Evolutionary conservation across 37 sponge, comb jelly and placozoan genomes (phyloP).

Genomic region (Agelas oroides): DNA sequence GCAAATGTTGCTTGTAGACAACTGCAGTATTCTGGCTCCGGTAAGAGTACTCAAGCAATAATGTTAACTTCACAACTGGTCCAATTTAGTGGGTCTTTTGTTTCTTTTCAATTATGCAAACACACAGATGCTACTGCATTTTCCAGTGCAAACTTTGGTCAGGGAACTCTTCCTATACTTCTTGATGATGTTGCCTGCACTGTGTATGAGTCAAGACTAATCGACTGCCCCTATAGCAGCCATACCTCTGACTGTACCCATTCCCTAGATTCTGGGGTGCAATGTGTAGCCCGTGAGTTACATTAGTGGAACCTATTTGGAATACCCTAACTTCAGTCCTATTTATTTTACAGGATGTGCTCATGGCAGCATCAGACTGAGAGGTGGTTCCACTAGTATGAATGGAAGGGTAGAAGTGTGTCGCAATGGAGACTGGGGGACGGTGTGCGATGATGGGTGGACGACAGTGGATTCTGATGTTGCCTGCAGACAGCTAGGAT

Average conservation of each 20-base stretch:
- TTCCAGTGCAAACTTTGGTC: background rate
- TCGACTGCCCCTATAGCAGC: background rate
- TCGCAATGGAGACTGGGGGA: slow-evolving; percentile 11
- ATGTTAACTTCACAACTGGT: too few species aligned
- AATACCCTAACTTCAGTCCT: background rate
- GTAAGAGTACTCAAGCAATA: too few species aligned
- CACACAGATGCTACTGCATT: too few species aligned
- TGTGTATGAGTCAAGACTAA: background rate
- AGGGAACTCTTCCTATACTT: background rate
- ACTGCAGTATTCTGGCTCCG: too few species aligned
- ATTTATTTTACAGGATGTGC: slow-evolving; percentile 1
- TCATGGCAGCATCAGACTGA: slow-evolving; percentile 29
- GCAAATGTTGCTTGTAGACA: too few species aligned
- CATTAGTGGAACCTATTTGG: too few species aligned
- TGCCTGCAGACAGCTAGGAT: slow-evolving; percentile 1
- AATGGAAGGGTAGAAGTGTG: slow-evolving; percentile 48
- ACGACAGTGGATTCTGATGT: background rate
- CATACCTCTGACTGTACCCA: background rate
- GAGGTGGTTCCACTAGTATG: background rate
- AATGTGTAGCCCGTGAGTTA: background rate
- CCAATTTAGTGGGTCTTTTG: too few species aligned
- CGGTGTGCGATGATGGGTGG: slow-evolving; percentile 25
- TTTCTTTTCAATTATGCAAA: too few species aligned
- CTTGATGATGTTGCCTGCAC: background rate
- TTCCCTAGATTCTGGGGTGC: background rate